phyloP scores from a whole-genome alignment of 2,888 invertebrate species.

The Pecten maximus region DNA sequence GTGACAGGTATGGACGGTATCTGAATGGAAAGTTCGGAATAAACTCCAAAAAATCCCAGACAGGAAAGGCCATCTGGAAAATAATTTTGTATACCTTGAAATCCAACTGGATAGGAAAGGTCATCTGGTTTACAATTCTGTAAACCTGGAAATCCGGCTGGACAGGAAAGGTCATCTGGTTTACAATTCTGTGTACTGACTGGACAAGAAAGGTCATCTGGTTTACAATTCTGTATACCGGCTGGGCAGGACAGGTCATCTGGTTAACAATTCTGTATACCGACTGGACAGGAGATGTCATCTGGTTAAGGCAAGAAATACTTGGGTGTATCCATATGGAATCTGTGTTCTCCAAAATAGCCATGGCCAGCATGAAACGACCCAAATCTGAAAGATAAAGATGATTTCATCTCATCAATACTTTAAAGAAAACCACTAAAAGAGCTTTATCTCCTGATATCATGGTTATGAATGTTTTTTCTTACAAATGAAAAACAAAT shows the following conservation, averaged over 20 bases:
- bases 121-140: no score
- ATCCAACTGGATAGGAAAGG: background rate
- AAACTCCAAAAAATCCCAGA: background rate
- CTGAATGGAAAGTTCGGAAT: background rate
- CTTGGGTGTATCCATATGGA: conserved; percentile 82
- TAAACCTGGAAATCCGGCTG: background rate
- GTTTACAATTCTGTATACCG: background rate
- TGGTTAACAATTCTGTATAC: background rate
- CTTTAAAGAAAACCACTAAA: no score
- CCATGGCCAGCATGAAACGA: conserved; percentile 76
- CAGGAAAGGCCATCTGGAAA: no score
- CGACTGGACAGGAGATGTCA: background rate
- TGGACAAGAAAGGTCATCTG: background rate
- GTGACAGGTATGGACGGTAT: background rate
- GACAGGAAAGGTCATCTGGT: background rate
- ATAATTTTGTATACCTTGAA: background rate
- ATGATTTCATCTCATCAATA: no score
- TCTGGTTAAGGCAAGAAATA: conserved; percentile 74
- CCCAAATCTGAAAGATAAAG: conserved; percentile 76
- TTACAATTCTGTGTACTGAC: background rate
- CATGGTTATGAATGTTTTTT: no score
- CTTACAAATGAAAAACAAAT: no score
- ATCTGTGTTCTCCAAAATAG: conserved; percentile 73
- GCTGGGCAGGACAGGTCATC: background rate
- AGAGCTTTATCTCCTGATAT: no score